phyloP scores from a whole-genome alignment of 1,140 invertebrate genomes.

The Gerris buenoi region DNA sequence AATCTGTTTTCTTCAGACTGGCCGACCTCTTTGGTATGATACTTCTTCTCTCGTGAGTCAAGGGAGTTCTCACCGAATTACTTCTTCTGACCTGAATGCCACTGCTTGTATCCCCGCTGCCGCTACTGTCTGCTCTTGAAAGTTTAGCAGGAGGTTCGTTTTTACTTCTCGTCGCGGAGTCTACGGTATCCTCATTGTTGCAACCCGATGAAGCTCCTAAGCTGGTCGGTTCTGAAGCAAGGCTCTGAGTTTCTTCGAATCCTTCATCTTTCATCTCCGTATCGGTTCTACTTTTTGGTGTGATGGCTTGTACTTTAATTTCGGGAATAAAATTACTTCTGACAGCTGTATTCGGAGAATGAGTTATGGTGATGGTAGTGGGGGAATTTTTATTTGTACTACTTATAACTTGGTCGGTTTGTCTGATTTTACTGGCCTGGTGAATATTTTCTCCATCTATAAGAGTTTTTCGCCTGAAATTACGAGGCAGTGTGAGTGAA shows the following conservation, averaged over 20 bases:
- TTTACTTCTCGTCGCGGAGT: constrained; percentile 18
- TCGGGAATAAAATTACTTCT: constrained; percentile 32
- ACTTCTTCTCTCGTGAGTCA: constrained; percentile 17
- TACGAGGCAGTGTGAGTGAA: constrained; percentile 17
- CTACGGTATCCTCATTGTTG: constrained; percentile 47
- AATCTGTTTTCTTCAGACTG: constrained; percentile 29
- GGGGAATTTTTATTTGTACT: not conserved
- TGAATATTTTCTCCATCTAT: constrained; percentile 17
- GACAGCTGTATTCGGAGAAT: constrained; percentile 10
- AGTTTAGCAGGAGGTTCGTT: constrained; percentile 11
- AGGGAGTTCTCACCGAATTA: constrained; percentile 25
- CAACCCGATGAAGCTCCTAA: constrained; percentile 57
- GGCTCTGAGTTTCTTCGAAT: constrained; percentile 73
- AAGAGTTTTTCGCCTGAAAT: constrained; percentile 14
- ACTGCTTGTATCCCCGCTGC: constrained; percentile 24
- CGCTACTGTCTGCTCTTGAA: constrained; percentile 24
- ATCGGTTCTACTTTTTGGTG: constrained; percentile 32
- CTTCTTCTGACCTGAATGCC: constrained; percentile 22
- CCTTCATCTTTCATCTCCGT: constrained; percentile 70
- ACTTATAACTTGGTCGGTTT: constrained; percentile 5
- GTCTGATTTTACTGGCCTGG: constrained; percentile 12
- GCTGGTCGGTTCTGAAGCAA: constrained; percentile 68
- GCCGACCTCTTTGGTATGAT: constrained; percentile 26
- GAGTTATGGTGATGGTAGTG: not conserved
- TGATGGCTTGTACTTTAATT: constrained; percentile 28